phyloP scores from a whole-genome alignment of 2,888 invertebrate species.

The Tetragonula carbonaria region DNA sequence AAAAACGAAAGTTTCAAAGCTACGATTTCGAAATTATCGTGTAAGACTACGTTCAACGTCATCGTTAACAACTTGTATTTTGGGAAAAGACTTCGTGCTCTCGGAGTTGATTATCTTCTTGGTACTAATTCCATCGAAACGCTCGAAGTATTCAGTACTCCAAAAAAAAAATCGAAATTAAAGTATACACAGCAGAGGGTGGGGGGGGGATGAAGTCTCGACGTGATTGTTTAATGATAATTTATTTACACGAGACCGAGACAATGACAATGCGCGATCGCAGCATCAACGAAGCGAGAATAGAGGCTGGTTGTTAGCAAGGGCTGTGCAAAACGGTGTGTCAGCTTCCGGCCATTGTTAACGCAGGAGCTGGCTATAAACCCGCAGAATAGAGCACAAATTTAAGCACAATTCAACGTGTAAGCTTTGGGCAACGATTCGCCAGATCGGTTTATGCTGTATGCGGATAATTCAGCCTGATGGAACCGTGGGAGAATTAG shows the following conservation, averaged over 20 bases:
- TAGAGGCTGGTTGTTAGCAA: constrained; percentile 29
- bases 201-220: background rate
- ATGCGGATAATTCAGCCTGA: constrained; percentile 30
- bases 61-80: no score
- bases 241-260: constrained; percentile 14
- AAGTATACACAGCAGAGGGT: background rate
- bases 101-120: no score
- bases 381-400: constrained; percentile 47
- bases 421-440: constrained; percentile 38
- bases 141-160: no score
- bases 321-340: constrained; percentile 47
- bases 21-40: no score
- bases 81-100: no score
- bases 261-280: constrained; percentile 37
- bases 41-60: no score
- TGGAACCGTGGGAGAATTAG: constrained; percentile 16
- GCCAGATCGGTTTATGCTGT: constrained; percentile 46
- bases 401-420: constrained; percentile 62
- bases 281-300: constrained; percentile 35
- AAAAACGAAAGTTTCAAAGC: no score
- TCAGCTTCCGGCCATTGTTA: constrained; percentile 65
- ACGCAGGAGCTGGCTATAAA: constrained; percentile 37
- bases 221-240: constrained; percentile 1
- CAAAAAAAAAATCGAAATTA: no score
- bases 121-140: no score